These are phyloP conservation scores for Cotesia vestalis DNA, from an alignment of 1,140 invertebrate species.

Conservation along the genomic window DNA sequence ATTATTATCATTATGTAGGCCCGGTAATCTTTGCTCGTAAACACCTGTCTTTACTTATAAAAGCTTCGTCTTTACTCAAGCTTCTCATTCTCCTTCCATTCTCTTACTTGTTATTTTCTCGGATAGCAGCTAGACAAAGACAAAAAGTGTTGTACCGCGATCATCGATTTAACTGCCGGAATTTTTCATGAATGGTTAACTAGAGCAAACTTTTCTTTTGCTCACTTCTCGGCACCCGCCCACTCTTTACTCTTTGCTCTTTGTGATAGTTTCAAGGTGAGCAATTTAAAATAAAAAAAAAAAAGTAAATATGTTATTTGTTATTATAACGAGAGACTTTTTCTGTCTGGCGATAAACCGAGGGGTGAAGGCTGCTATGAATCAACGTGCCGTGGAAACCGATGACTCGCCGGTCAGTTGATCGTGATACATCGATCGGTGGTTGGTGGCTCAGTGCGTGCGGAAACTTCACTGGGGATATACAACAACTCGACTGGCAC, in stretches of 20 bases:
- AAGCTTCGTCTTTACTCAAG: neutral
- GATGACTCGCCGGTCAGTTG: slow-evolving; percentile 37
- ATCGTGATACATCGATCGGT: slow-evolving; percentile 31
- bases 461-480: slow-evolving; percentile 4
- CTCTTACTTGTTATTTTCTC: neutral
- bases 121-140: neutral
- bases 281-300: too few species aligned
- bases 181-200: too few species aligned
- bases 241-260: too few species aligned
- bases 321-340: too few species aligned
- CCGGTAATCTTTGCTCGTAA: slow-evolving; percentile 8
- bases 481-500: neutral
- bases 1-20: slow-evolving; percentile 19
- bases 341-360: too few species aligned
- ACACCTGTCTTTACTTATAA: slow-evolving; percentile 28
- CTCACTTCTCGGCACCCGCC: too few species aligned
- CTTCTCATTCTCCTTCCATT: neutral
- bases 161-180: too few species aligned
- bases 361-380: slow-evolving; percentile 16
- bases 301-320: too few species aligned
- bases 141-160: too few species aligned
- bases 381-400: slow-evolving; percentile 25
- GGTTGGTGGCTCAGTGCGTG: slow-evolving; percentile 24
- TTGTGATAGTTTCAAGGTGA: too few species aligned
- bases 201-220: too few species aligned